Conservation (phyloP, 2,888 invertebrate genomes). For the Nysson spinosus region DNA sequence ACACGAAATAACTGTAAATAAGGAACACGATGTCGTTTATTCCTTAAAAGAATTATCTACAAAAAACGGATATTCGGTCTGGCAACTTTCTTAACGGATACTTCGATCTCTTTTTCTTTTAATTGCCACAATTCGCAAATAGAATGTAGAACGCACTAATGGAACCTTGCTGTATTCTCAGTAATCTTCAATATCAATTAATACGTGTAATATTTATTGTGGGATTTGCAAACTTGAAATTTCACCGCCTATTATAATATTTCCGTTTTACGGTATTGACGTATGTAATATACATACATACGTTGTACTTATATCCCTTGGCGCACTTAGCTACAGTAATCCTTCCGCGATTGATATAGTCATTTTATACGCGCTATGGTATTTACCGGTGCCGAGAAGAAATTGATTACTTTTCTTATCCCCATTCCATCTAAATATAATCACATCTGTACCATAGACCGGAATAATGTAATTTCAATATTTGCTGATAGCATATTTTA, state of each 20-base stretch:
- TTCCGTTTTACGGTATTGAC: conserved; percentile 35
- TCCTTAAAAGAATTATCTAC: conserved; percentile 16
- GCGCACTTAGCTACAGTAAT: not conserved
- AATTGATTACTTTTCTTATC: no score
- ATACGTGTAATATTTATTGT: conserved; percentile 28
- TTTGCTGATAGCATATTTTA: no score
- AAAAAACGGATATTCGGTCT: conserved; percentile 15
- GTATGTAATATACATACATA: conserved; percentile 3
- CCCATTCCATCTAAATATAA: no score
- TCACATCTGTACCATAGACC: no score
- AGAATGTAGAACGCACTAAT: conserved; percentile 1
- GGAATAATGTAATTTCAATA: no score
- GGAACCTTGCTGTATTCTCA: conserved; percentile 1
- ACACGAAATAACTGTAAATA: conserved; percentile 23
- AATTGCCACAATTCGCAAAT: not conserved
- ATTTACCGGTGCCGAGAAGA: no score
- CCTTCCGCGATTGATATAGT: conserved; percentile 14
- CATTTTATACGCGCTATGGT: not conserved
- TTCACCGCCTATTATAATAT: conserved; percentile 18
- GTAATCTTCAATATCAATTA: conserved; percentile 6
- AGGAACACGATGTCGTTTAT: conserved; percentile 4
- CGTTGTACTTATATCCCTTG: conserved; percentile 6
- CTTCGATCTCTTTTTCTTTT: conserved; percentile 12
- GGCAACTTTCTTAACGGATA: conserved; percentile 12
- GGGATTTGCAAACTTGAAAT: conserved; percentile 3